Base-by-base conservation (phyloP, 2,888 invertebrate genomes). In the Cerastis leucographa region DNA sequence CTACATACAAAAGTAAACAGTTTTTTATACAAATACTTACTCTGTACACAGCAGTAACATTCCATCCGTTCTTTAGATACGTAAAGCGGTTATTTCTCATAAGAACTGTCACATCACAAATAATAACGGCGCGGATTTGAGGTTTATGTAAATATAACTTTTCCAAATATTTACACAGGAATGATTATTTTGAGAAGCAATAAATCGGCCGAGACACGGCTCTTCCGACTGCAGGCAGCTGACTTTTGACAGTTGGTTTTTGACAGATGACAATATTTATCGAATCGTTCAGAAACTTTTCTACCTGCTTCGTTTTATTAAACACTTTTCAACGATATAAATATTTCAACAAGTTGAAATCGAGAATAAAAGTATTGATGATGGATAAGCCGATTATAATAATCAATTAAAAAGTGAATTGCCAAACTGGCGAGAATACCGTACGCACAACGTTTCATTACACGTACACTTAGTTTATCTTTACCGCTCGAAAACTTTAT, bases 51-150 rank as follows among this genome's bases (percentile, higher is more conserved):
- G 89, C 85, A 90, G 90, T 87, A 89, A 91, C 92, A 94, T 94
- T 94, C 95, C 95, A 95, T 94, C 91, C 94, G 92, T 90, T 87
- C 84, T 90, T 89, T 82, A 88, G 76, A 84, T 90, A 89, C 85
- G 89, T 90, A 81, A 85, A 83, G 66, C 87, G 80, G 51, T 78
- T 78, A 79, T 74, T 74, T 81, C 42, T 81, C 80, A 78, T 80
- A 77, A 51, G 71, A 80, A 77, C 64, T 59, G 66, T 65, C 79
- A 85, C 89, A 87, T 87, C 65, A 75, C 78, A 69, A 79, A 54
- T 73, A 78, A 70, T 80, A 70, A 35, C 22, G n/a, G 35, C 19
- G 22, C 35, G 14, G 42, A 59, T 65, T 67, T 22, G 11, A 62
- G 22, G 49, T 74, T 74, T 64, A 71, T 49, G 35, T 61, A 71